Percentiles rank a stretch among this genome's conserved stretches.
These are phyloP conservation scores for Tetrax tetrax DNA, from an alignment of 2,113 vertebrate species.

Conservation along the genomic window DNA sequence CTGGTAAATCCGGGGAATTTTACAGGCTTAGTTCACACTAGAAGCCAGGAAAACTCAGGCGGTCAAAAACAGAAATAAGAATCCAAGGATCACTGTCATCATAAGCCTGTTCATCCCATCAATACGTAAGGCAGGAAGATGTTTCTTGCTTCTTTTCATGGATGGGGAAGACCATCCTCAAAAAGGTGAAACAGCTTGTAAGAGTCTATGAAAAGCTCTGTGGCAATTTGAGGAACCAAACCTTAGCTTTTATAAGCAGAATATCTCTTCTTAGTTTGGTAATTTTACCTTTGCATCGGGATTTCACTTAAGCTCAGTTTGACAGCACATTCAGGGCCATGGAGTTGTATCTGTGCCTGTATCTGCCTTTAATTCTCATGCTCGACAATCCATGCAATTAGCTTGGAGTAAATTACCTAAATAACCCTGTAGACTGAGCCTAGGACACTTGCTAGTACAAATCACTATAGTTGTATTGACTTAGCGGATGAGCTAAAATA, in stretches of 20 bases:
- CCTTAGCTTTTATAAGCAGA: background rate
- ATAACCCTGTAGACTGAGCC: background rate
- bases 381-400: background rate
- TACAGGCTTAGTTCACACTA: background rate
- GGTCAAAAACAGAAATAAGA: background rate
- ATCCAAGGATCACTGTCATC: background rate
- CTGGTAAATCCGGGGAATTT: background rate
- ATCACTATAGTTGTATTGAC: background rate
- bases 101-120: background rate
- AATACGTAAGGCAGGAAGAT: background rate
- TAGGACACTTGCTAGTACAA: background rate
- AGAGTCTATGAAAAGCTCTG: background rate
- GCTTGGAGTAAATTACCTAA: background rate
- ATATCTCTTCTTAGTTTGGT: background rate
- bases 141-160: background rate
- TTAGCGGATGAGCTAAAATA: background rate
- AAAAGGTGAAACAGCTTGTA: background rate
- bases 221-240: background rate
- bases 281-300: background rate
- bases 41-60: background rate
- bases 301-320: background rate
- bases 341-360: background rate
- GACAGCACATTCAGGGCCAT: background rate
- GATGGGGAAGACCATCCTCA: background rate
- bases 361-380: background rate